phyloP scores from a whole-genome alignment of 2,888 invertebrate genomes.

The Rhagonycha fulva region DNA sequence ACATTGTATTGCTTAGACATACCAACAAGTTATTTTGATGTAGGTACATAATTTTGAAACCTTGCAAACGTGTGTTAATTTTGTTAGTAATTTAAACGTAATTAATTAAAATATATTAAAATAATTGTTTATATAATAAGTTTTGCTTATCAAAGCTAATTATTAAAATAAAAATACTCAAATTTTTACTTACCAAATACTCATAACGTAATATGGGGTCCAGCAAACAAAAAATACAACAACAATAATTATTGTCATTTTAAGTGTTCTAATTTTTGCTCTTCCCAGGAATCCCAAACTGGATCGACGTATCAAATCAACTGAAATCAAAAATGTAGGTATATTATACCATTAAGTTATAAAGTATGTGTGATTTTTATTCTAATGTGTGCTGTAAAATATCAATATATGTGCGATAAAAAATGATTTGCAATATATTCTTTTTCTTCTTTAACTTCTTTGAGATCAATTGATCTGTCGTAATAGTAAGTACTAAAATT shows the following conservation, averaged over 20 bases:
- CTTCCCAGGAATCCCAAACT: slow-evolving; percentile 81
- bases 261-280: slow-evolving; percentile 83
- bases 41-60: no score
- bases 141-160: no score
- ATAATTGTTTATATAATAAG: no score
- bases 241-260: slow-evolving; percentile 95
- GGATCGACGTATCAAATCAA: slow-evolving; percentile 73
- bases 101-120: no score
- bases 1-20: neutral
- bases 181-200: slow-evolving; percentile 70
- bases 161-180: neutral
- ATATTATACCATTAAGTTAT: neutral
- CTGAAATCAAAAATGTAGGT: slow-evolving; percentile 18
- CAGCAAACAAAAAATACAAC: slow-evolving; percentile 92
- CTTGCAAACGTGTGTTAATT: neutral
- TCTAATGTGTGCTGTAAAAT: neutral
- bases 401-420: no score
- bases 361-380: neutral
- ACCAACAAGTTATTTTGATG: neutral
- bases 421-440: no score
- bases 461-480: no score
- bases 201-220: slow-evolving; percentile 94
- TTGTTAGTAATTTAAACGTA: neutral
- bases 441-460: no score
- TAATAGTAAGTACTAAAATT: no score